A percentile compares a stretch with the other conserved stretches of the same genome.
These are phyloP conservation scores for Cryptophagus acutangulus DNA, from an alignment of 2,888 invertebrate genomes.

Conservation along the genomic window DNA sequence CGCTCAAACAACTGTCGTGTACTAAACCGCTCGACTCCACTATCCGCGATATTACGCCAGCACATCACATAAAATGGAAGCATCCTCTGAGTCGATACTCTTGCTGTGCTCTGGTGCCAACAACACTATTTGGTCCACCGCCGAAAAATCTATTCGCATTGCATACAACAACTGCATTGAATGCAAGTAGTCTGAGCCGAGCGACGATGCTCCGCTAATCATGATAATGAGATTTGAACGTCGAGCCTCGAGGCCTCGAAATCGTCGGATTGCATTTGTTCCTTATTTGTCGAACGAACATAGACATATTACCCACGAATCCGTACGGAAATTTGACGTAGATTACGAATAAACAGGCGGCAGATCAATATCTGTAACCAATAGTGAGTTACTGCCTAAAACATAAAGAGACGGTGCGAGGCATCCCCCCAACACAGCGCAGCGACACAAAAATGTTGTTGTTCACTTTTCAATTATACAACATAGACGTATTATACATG, in stretches of 20 bases:
- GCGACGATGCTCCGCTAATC: no score
- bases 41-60: constrained; percentile 44
- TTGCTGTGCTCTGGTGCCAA: no score
- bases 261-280: constrained; percentile 14
- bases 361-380: constrained; percentile 46
- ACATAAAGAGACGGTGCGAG: constrained; percentile 38
- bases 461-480: constrained; percentile 25
- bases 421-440: constrained; percentile 26
- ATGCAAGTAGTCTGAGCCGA: no score
- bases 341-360: constrained; percentile 42
- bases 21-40: constrained; percentile 42
- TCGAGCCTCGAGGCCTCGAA: no score
- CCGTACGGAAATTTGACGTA: constrained; percentile 40
- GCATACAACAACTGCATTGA: no score
- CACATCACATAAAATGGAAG: constrained; percentile 45
- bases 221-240: no score
- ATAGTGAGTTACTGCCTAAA: constrained; percentile 44
- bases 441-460: constrained; percentile 30
- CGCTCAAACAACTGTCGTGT: constrained; percentile 47
- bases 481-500: no score
- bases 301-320: constrained; percentile 38
- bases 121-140: no score
- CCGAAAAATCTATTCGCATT: no score
- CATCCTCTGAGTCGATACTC: constrained; percentile 43
- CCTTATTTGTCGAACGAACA: constrained; percentile 29